phyloP scores from a whole-genome alignment of 2,113 vertebrate species.

The Python bivittatus region DNA sequence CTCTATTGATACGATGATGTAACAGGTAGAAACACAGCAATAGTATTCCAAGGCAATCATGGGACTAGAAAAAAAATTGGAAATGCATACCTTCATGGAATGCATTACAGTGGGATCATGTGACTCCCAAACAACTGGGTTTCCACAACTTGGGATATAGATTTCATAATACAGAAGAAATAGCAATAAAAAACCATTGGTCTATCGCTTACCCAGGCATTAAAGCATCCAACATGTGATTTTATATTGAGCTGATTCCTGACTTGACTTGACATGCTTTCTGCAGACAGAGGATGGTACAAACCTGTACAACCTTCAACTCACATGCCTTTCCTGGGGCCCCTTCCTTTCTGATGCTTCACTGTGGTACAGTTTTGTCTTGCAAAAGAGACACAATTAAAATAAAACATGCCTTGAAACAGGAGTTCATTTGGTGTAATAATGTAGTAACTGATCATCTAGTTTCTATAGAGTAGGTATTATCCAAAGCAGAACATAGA shows the following conservation, averaged over 20 bases:
- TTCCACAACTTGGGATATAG: background rate
- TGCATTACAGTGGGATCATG: background rate
- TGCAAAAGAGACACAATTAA: background rate
- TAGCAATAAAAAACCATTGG: background rate
- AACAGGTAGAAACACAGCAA: background rate
- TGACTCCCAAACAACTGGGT: background rate
- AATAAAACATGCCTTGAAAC: background rate
- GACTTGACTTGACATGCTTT: background rate
- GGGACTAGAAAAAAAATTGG: background rate
- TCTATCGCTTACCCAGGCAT: background rate
- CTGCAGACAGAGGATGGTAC: background rate
- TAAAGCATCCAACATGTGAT: background rate
- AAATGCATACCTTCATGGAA: no score
- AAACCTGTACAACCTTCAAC: background rate
- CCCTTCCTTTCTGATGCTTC: background rate
- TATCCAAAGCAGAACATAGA: background rate
- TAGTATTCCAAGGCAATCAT: background rate
- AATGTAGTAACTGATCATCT: background rate
- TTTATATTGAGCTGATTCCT: background rate
- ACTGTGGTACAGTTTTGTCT: background rate
- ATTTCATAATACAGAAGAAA: background rate
- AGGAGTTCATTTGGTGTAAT: background rate
- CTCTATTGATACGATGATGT: background rate
- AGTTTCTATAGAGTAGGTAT: background rate
- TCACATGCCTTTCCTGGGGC: background rate